Percentiles rank a stretch among this genome's conserved stretches.
Conservation (phyloP, 2,113 vertebrate species). For the Origma solitaria region DNA sequence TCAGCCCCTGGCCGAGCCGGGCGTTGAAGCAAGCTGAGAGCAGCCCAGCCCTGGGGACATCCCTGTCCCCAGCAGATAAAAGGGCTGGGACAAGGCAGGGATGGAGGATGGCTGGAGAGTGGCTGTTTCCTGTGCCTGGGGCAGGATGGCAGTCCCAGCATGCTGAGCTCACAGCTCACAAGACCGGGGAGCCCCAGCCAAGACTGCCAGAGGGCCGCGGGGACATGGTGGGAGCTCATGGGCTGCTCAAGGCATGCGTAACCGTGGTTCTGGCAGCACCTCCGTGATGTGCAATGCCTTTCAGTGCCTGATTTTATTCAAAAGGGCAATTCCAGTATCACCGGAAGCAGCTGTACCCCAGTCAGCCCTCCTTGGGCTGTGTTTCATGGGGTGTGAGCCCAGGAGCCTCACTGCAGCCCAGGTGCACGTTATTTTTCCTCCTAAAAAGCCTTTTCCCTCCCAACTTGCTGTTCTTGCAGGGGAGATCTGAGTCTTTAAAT, state of each 20-base stretch:
- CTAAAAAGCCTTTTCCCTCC: not conserved
- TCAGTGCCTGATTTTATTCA: not conserved
- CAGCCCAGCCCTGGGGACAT: not conserved
- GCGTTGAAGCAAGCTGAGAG: not conserved
- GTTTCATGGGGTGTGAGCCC: not conserved
- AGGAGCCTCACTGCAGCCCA: accelerated
- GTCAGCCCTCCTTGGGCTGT: not conserved
- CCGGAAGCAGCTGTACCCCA: not conserved
- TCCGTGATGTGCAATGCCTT: not conserved
- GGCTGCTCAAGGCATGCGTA: not conserved
- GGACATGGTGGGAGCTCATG: not conserved
- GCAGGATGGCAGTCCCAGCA: not conserved
- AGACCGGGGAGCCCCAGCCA: not conserved
- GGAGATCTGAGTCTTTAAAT: not conserved
- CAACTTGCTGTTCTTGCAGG: not conserved
- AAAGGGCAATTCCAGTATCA: accelerated
- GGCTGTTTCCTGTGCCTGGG: not conserved
- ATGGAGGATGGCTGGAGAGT: not conserved
- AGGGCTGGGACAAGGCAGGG: not conserved
- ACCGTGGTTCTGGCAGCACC: not conserved
- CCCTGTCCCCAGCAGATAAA: not conserved
- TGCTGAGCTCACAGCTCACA: conserved; percentile 23
- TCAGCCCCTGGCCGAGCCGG: accelerated
- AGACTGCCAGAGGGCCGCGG: not conserved
- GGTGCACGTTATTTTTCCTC: not conserved